Evolutionary conservation across 2,797 vertebrate species (phyloP).

Genomic region (Tokudaia muenninki): DNA sequence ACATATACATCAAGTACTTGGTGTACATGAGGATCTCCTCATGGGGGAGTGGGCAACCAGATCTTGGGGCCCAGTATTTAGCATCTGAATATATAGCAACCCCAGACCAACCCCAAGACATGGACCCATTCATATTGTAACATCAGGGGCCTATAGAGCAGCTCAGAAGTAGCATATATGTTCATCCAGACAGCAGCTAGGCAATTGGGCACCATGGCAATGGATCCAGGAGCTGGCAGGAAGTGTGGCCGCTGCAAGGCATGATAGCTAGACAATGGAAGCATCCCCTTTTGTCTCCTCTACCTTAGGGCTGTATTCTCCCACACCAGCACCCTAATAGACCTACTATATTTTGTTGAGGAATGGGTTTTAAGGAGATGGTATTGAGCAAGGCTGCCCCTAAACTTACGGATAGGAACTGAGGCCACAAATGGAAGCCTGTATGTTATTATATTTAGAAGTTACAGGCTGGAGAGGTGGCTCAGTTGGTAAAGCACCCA

Average conservation of each 20-base stretch:
- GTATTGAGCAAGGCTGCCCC: not conserved
- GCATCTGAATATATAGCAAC: not conserved
- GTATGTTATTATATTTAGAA: slow-evolving; percentile 17
- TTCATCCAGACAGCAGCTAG: not conserved
- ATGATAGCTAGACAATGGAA: not conserved
- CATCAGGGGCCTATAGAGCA: not conserved
- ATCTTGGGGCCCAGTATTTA: not conserved
- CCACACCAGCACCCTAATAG: not conserved
- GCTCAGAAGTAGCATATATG: not conserved
- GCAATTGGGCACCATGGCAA: not conserved
- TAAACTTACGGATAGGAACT: not conserved
- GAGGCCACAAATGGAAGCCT: not conserved
- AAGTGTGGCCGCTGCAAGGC: not conserved
- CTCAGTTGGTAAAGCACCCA: not conserved
- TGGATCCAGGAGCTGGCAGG: not conserved
- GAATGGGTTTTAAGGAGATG: not conserved
- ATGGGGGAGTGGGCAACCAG: no score
- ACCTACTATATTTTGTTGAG: not conserved
- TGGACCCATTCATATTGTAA: slow-evolving; percentile 6
- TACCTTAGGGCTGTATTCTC: not conserved
- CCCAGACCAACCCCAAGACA: not conserved
- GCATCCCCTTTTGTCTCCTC: not conserved
- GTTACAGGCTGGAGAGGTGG: not conserved
- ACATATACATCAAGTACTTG: not conserved
- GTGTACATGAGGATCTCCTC: not conserved